These are phyloP conservation scores for Mionectes macconnelli DNA, from an alignment of 2,113 vertebrate genomes.

Conservation along the genomic window DNA sequence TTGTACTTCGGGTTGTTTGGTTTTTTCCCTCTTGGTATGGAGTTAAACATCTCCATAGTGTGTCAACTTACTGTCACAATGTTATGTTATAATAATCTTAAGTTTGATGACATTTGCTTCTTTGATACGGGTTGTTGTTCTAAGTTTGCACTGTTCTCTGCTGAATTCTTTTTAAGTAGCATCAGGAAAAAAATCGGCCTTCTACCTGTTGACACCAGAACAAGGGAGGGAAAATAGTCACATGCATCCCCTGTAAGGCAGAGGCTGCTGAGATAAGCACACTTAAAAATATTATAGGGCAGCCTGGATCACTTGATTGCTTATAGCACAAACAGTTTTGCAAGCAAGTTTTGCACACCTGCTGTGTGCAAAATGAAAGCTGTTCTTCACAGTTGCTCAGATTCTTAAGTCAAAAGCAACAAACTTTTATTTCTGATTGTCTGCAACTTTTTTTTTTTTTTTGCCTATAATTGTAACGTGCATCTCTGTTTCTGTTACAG, in stretches of 20 bases:
- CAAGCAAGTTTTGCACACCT: neutral
- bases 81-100: slow-evolving; percentile 41
- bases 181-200: slow-evolving; percentile 29
- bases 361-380: neutral
- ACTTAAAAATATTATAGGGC: neutral
- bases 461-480: neutral
- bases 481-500: neutral
- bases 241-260: neutral
- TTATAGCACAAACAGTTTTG: neutral
- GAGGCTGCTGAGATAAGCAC: neutral
- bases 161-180: neutral
- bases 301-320: neutral
- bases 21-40: neutral
- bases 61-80: slow-evolving; percentile 35
- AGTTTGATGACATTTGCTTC: slow-evolving; percentile 30
- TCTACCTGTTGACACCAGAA: neutral
- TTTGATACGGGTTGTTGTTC: slow-evolving; percentile 26
- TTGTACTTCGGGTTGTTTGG: neutral
- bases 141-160: slow-evolving; percentile 13
- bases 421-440: slow-evolving; percentile 1
- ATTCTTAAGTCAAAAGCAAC: neutral
- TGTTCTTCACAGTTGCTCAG: neutral
- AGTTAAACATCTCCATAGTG: slow-evolving; percentile 19
- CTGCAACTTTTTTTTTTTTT: neutral
- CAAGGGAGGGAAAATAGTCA: neutral